phyloP scores from a whole-genome alignment of 1,140 invertebrate species.

The Aricia agestis region DNA sequence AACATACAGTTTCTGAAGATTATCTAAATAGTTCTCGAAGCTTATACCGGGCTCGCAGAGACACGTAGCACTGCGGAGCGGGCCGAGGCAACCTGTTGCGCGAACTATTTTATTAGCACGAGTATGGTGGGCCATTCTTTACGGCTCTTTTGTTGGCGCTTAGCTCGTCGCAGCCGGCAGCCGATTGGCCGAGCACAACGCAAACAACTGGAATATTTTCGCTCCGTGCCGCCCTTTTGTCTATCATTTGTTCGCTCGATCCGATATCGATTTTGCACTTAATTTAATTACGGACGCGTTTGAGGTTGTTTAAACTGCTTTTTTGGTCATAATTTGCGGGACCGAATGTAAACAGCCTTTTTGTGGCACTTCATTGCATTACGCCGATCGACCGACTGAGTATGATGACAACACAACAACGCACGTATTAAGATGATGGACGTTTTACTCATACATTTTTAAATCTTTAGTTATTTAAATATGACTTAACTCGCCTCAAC shows the following conservation, averaged over 20 bases:
- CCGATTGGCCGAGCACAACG: slow-evolving; percentile 66
- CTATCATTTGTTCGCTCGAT: slow-evolving; percentile 34
- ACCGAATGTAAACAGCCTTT: not conserved
- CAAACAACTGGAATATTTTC: slow-evolving; percentile 63
- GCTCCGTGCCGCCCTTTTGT: slow-evolving; percentile 47
- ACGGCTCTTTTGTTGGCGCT: slow-evolving; percentile 70
- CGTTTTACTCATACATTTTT: too few relatives aligned
- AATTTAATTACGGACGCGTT: slow-evolving; percentile 2
- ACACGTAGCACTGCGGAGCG: slow-evolving; percentile 44
- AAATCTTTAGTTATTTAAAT: too few relatives aligned
- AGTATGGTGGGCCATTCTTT: slow-evolving; percentile 71
- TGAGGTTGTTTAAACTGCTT: not conserved
- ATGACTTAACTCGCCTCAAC: not conserved
- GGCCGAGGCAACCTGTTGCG: slow-evolving; percentile 65
- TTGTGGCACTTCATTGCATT: not conserved
- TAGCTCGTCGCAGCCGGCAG: slow-evolving; percentile 47
- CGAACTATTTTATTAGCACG: slow-evolving; percentile 71
- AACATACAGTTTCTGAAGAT: slow-evolving; percentile 12
- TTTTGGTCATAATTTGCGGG: not conserved
- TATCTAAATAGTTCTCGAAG: slow-evolving; percentile 14
- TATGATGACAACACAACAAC: not conserved
- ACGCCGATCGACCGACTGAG: not conserved
- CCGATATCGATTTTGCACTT: slow-evolving; percentile 21
- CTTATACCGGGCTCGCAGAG: slow-evolving; percentile 48
- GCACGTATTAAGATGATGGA: too few relatives aligned